Evolutionary conservation across 2,113 vertebrate genomes (phyloP), one percentile per base, ranked within the genome.

Genomic region (Anhinga rufa): DNA sequence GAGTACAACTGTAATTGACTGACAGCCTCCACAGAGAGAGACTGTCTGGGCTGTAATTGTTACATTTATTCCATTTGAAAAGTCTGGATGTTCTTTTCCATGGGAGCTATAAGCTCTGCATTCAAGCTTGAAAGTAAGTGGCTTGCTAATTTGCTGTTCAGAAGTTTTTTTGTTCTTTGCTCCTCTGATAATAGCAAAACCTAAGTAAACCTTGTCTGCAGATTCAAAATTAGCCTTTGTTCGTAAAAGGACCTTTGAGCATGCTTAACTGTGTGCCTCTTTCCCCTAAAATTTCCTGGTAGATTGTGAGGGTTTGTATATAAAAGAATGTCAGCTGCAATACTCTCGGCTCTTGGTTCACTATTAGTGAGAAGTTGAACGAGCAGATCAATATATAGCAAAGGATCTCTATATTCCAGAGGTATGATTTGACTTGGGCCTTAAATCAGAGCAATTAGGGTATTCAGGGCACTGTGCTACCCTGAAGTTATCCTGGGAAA

Each of bases 291-390:
- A 21, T 51, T 55, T 90, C 44, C 52, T 89, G 38, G 14, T n/a
- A 46, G 42, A 14, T 21, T 7, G 24, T 2, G 2, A 34, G n/a
- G 10, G 26, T 84, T 69, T 62, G 29, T 36, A 17, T 51, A 7
- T 24, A 32, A 32, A 89, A 52, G 5, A 65, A 51, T 8, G 12
- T 49, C 4, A 16, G 8, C 26, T 69, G 38, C 19, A 36, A 4
- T 54, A 9, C 19, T 48, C 21, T 70, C 14, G 32, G 20, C 57
- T 34, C 22, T 86, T 1, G 0, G 28, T 29, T 62, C 2, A 1
- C 44, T 46, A 0, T 36, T 29, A 71, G 4, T 24, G 36, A 38
- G 65, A 70, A 52, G 11, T 3, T 17, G 29, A 83, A 68, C 22
- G 13, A 72, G 34, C 19, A 69, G 58, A 81, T 22, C 60, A 34